Conservation (phyloP, 2,888 invertebrate species). For the Ariolimax columbianus region DNA sequence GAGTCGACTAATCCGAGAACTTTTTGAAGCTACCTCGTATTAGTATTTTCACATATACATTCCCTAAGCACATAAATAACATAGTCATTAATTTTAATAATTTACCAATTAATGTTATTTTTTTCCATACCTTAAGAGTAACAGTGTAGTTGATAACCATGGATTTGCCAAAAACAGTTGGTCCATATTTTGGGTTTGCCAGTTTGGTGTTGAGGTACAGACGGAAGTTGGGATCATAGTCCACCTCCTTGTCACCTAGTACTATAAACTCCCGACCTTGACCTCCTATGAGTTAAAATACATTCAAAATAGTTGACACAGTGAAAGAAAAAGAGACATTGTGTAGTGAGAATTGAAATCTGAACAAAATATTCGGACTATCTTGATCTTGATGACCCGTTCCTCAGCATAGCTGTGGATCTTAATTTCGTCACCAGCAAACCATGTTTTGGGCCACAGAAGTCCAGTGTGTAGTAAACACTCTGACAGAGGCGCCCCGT, state of each 20-base stretch:
- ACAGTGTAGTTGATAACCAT: slow-evolving; percentile 95
- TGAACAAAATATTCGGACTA: no score
- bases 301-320: neutral
- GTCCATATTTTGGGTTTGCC: slow-evolving; percentile 91
- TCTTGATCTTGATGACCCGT: no score
- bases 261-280: slow-evolving; percentile 90
- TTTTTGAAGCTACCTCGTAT: no score
- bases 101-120: neutral
- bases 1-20: no score
- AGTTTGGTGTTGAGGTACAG: slow-evolving; percentile 94
- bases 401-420: no score
- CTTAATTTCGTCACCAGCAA: no score
- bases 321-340: neutral
- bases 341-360: no score
- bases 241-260: slow-evolving; percentile 92
- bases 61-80: no score
- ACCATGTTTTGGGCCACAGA: no score
- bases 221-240: slow-evolving; percentile 91
- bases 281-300: slow-evolving; percentile 79
- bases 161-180: slow-evolving; percentile 91
- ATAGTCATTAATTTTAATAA: neutral
- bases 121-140: slow-evolving; percentile 84
- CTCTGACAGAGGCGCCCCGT: no score
- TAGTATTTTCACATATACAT: no score
- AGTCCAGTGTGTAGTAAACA: no score